phyloP scores from a whole-genome alignment of 2,888 invertebrate species.

The Conistra vaccinii region DNA sequence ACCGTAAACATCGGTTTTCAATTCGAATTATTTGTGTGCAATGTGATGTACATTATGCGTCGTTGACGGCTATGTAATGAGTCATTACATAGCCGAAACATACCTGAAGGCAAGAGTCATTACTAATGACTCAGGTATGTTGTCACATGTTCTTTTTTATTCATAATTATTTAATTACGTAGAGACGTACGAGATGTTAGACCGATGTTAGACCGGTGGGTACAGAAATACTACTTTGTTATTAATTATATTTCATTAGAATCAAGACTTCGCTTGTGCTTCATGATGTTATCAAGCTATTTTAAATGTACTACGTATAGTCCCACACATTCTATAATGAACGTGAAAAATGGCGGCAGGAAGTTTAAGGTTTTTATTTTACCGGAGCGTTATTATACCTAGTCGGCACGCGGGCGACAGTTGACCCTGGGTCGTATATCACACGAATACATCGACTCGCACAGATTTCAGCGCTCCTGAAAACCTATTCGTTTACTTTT shows the following conservation, averaged over 20 bases:
- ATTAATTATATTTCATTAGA: too few relatives aligned
- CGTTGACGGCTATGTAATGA: background rate
- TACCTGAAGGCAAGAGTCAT: too few relatives aligned
- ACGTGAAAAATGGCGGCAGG: conserved; percentile 48
- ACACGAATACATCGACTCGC: conserved; percentile 72
- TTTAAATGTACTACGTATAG: conserved; percentile 5
- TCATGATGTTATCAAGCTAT: background rate
- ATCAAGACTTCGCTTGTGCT: too few relatives aligned
- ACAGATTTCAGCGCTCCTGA: conserved; percentile 66
- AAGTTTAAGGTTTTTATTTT: conserved; percentile 55
- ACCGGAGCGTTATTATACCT: conserved; percentile 57
- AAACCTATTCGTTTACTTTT: conserved; percentile 66
- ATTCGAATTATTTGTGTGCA: background rate
- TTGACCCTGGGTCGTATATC: conserved; percentile 74
- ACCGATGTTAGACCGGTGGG: too few relatives aligned
- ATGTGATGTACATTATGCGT: background rate
- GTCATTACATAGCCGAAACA: too few relatives aligned
- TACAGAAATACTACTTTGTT: too few relatives aligned
- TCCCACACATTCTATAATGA: conserved; percentile 32
- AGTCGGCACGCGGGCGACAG: conserved; percentile 62
- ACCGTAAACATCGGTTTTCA: background rate
- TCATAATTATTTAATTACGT: background rate
- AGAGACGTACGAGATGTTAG: too few relatives aligned
- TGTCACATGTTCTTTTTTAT: background rate
- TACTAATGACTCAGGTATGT: too few relatives aligned